Conservation (phyloP, 92 coral and sea anemone genomes). For the Meandrina meandrites region DNA sequence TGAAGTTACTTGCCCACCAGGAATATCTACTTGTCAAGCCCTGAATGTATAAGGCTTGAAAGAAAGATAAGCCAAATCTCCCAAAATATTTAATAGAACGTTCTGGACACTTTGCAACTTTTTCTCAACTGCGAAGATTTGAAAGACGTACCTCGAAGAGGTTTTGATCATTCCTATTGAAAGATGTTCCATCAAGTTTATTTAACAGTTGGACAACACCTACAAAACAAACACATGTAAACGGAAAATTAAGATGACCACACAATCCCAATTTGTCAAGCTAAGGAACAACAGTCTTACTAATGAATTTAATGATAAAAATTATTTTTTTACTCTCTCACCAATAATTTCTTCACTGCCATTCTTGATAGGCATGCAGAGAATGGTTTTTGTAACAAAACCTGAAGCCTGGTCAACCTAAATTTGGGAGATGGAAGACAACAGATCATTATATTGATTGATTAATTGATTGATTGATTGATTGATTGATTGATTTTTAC, state of each 20-base stretch:
- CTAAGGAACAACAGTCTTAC: too few relatives aligned
- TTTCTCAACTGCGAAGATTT: neutral
- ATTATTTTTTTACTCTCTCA: slow-evolving; percentile 4
- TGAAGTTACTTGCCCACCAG: too few relatives aligned
- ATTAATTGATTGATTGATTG: too few relatives aligned
- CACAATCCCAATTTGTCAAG: neutral
- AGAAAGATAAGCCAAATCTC: too few relatives aligned
- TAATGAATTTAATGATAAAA: too few relatives aligned
- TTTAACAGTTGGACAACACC: slow-evolving; percentile 98
- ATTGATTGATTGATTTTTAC: too few relatives aligned
- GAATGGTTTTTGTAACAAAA: slow-evolving; percentile 85
- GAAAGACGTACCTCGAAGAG: slow-evolving; percentile 79
- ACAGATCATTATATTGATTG: neutral
- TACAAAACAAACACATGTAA: neutral
- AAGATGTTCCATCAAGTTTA: slow-evolving; percentile 93
- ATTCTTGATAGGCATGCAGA: slow-evolving; percentile 98
- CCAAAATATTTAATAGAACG: too few relatives aligned
- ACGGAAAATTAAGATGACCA: neutral
- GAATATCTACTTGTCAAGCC: too few relatives aligned
- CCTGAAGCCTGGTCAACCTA: slow-evolving; percentile 99
- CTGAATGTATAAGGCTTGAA: too few relatives aligned
- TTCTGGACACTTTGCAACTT: too few relatives aligned
- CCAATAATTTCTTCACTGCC: slow-evolving; percentile 93
- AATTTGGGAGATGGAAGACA: neutral
- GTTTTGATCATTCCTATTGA: slow-evolving; percentile 94